A percentile compares a stretch with the other conserved stretches of the same genome.
Evolutionary conservation across 1,140 invertebrate species (phyloP).

Genomic region (Nylanderia fulva): DNA sequence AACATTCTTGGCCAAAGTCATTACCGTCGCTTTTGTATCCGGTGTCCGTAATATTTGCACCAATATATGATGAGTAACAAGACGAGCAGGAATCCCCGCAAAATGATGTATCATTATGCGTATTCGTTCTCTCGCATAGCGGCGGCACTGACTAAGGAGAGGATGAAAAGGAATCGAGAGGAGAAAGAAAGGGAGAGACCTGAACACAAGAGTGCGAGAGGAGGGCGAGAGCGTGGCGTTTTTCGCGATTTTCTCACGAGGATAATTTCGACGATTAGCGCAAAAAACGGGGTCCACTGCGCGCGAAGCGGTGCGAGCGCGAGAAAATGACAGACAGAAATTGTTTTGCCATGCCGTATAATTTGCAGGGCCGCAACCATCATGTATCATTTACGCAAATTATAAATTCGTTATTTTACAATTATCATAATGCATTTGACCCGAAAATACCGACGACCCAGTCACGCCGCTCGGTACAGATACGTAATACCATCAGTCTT

Average conservation of each 20-base stretch:
- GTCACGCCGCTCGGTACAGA: constrained; percentile 8
- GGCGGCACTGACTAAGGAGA: constrained; percentile 51
- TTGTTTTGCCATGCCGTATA: constrained; percentile 81
- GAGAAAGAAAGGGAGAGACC: constrained; percentile 48
- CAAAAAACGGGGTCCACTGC: constrained; percentile 70
- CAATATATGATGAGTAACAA: constrained; percentile 75
- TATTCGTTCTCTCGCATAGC: constrained; percentile 65
- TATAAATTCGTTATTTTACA: constrained; percentile 85
- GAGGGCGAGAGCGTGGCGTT: constrained; percentile 64
- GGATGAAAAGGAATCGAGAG: constrained; percentile 47
- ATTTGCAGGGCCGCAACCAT: constrained; percentile 80
- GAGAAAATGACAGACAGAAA: constrained; percentile 79
- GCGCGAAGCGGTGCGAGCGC: constrained; percentile 54
- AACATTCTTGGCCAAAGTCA: constrained; percentile 63
- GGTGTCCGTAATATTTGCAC: constrained; percentile 68
- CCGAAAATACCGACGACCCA: constrained; percentile 77
- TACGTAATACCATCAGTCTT: neutral
- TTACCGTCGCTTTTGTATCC: constrained; percentile 70
- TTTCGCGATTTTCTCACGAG: constrained; percentile 81
- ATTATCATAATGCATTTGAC: constrained; percentile 84
- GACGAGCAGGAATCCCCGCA: constrained; percentile 68
- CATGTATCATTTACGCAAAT: constrained; percentile 84
- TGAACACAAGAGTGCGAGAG: constrained; percentile 20
- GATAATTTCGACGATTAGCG: constrained; percentile 79
- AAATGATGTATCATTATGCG: constrained; percentile 75